Evolutionary conservation across 2,797 vertebrate species (phyloP).

Genomic region (Fringilla coelebs): DNA sequence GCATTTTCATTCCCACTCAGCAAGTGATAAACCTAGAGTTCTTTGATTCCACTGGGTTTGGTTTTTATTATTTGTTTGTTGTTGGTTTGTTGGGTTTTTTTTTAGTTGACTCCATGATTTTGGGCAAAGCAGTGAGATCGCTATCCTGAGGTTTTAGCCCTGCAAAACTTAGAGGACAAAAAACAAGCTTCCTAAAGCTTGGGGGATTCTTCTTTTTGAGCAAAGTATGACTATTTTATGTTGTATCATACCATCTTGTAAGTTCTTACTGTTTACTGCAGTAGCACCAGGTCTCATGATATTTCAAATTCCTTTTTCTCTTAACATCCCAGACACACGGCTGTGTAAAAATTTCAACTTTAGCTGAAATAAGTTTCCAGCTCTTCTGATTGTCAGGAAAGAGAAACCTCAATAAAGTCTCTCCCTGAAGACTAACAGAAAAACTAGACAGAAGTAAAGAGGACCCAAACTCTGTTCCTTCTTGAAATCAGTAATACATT

Average conservation of each 20-base stretch:
- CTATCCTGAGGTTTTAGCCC: not conserved
- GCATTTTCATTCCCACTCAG: not conserved
- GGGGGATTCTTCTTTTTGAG: not conserved
- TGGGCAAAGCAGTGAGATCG: not conserved
- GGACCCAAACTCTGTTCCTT: not conserved
- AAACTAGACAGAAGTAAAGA: not conserved
- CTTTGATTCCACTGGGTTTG: not conserved
- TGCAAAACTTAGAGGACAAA: not conserved
- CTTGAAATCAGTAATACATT: not conserved
- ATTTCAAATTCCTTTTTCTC: not conserved
- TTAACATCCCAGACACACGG: not conserved
- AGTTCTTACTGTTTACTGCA: not conserved
- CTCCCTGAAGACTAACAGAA: not conserved
- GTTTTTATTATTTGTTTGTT: too few relatives aligned
- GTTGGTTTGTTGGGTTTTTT: accelerated
- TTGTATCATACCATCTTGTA: not conserved
- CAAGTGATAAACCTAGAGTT: not conserved
- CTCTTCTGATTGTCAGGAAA: not conserved
- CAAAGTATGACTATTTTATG: not conserved
- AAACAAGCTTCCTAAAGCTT: not conserved
- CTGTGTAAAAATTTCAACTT: not conserved
- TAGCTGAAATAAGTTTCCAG: not conserved
- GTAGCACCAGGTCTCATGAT: not conserved
- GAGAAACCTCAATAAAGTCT: not conserved
- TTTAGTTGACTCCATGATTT: not conserved